Percentiles rank a stretch among this genome's conserved stretches.
These are phyloP conservation scores for Caenorhabditis sp. DNA, from an alignment of 2,888 invertebrate species.

Conservation along the genomic window DNA sequence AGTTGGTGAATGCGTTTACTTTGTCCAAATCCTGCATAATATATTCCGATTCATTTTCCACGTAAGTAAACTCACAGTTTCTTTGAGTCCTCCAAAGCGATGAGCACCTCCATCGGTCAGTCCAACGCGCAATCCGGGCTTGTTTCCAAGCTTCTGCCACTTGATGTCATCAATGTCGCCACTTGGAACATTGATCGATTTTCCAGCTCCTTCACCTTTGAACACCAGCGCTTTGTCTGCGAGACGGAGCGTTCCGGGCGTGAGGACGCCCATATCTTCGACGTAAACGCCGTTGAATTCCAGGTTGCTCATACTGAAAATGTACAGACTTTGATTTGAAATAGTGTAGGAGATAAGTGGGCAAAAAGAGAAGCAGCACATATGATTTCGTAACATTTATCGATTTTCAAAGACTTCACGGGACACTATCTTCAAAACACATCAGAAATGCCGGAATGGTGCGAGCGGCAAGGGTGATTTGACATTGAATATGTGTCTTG, in stretches of 20 bases:
- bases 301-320: slow-evolving; percentile 43
- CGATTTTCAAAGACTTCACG: slow-evolving; percentile 2
- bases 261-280: slow-evolving; percentile 75
- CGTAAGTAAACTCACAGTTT: slow-evolving; percentile 67
- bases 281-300: slow-evolving; percentile 70
- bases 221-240: slow-evolving; percentile 92
- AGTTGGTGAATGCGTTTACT: slow-evolving; percentile 89
- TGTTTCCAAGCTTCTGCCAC: slow-evolving; percentile 92
- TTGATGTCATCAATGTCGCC: slow-evolving; percentile 91
- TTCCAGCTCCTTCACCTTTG: slow-evolving; percentile 96
- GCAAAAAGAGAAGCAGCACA: background rate
- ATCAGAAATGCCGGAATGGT: no score
- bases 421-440: no score
- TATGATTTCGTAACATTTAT: background rate
- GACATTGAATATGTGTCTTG: no score
- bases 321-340: no score
- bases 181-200: slow-evolving; percentile 85
- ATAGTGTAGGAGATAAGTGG: background rate
- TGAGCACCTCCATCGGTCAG: slow-evolving; percentile 91
- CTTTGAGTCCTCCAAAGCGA: slow-evolving; percentile 94
- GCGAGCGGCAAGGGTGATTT: no score
- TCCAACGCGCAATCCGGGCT: slow-evolving; percentile 91
- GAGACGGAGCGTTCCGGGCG: slow-evolving; percentile 88
- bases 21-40: slow-evolving; percentile 89
- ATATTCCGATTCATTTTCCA: background rate